Base-by-base conservation (phyloP, 2,888 invertebrate species). In the Perizoma flavofasciatum region DNA sequence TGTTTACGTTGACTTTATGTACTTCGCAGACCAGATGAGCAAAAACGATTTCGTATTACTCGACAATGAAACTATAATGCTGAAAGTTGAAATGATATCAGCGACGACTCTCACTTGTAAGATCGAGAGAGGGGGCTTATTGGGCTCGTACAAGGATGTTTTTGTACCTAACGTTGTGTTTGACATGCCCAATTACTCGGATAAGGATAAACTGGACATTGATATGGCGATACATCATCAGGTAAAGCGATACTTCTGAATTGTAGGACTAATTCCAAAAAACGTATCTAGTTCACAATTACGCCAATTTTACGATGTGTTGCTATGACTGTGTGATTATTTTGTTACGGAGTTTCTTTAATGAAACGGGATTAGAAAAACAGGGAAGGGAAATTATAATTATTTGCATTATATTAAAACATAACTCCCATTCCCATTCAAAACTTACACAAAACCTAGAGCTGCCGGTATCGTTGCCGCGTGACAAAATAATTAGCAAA, bases 51-150 rank as follows among this genome's bases (percentile, higher is more conserved):
- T 68, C 4, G 69, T 94, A 4, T 69, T 92, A 5, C 63, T 94
- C 5, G 93, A 93, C 69, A 96, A 97, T 83, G 97, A 97, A 63
- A 92, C 94, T 5, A 95, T 97, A 57, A 94, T 95, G 65, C 86
- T 97, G n/a, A 93, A 95, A 72, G 96, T 96, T 6, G 93, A 91
- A 66, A 74, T 89, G 10, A 85, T 91, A 63, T 89, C 91, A 0
- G 62, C 82, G 0, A 83, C 88, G 0, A 91, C 90, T 0, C 63
- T 90, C 9, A 91, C 90, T 0, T 92, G 92, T 51, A 86, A 77
- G 65, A 81, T 92, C 44, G 85, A 85, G 66, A 81, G 84, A 66
- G 91, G 91, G 4, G 92, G 91, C 4, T 58, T 74, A 1, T 67
- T 92, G 1, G 88, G 89, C 0, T 92, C 91, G 0, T 81, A 77